Evolutionary conservation across 2,888 invertebrate species (phyloP), one percentile per base, ranked within the genome.

Genomic region (Anthrax anthrax): DNA sequence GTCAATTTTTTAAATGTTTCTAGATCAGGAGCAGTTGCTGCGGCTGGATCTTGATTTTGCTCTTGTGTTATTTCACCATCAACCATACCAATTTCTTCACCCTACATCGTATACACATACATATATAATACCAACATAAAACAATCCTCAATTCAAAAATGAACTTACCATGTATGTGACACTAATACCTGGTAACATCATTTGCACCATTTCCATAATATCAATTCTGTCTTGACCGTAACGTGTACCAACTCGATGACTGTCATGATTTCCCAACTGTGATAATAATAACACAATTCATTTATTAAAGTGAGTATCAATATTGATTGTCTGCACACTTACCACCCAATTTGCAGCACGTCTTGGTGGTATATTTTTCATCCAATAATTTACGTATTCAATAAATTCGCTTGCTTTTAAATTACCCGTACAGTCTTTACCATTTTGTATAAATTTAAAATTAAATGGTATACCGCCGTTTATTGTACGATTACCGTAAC

Each of bases 31-130:
- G n/a, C n/a, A 23, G 23, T 23, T 57, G 76, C 76, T 2, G 79
- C 82, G 4, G 74, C 72, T 0, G 80, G 77, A 64, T 81, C 84
- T 1, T 71, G 63, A 0, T 84, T 60, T 80, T 81, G 1, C 2
- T 32, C 29, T 12, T 12, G 12, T 12, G 12, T 32, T 5, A 37
- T 56, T 50, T 70, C 65, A 61, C 78, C 82, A 52, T 75, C 71
- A 2, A 72, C 71, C 84, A 88, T 83, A 10, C 83, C 88, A 44
- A 90, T 74, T 62, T 90, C 89, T 60, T 90, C 88, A 1, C 89
- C 90, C 69, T 32, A 4, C 3, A n/a, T n/a, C n/a, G n/a, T n/a
- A n/a, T n/a, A n/a, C n/a, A n/a, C n/a, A n/a, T n/a, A n/a, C n/a
- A n/a, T n/a, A n/a, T n/a, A n/a, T n/a, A n/a, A n/a, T n/a, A n/a